Conservation (phyloP, 2,113 vertebrate genomes). For the sheep (Ovis aries) region ARS-UI_Ramb_v3.0 NC_056063.1:50939501-50940000, state of each 20-base stretch:
- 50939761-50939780: not conserved
- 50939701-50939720: not conserved
- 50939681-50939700: not conserved
- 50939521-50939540: not conserved
- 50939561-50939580: not conserved
- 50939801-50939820: not conserved
- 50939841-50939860: not conserved
- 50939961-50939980: not conserved
- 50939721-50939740: not conserved
- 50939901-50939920: not conserved
- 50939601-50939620: not conserved
- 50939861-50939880: not conserved
- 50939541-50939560: not conserved
- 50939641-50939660: not conserved
- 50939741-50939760: not conserved
- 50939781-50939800: not conserved
- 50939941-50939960: not conserved
- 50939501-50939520: not conserved
- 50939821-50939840: not conserved
- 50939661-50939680: not conserved
- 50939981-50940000: not conserved
- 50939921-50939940: not conserved
- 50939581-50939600: not conserved
- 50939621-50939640: slow-evolving; percentile 20
- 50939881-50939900: not conserved